Evolutionary conservation across 2,113 vertebrate genomes (phyloP).

Genomic region (Cyanistes caeruleus): DNA sequence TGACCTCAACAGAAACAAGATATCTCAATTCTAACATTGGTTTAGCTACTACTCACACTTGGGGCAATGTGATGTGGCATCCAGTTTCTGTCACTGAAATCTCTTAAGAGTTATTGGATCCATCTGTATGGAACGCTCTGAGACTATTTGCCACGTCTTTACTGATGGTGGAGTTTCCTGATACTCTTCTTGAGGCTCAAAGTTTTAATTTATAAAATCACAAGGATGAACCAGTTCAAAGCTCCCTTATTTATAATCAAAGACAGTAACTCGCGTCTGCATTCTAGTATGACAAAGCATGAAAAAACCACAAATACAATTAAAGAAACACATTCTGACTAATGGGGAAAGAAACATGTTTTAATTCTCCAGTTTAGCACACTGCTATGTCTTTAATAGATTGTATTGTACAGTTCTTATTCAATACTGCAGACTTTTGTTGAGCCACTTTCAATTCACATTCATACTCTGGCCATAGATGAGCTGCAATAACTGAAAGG

Average conservation of each 20-base stretch:
- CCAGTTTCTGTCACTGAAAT: neutral
- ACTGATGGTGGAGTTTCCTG: neutral
- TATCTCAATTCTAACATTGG: neutral
- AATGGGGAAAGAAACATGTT: neutral
- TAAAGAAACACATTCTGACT: neutral
- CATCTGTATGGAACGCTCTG: neutral
- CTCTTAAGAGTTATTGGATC: neutral
- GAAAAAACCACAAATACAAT: neutral
- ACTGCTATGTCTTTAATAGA: neutral
- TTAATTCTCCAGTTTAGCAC: neutral
- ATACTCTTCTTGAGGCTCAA: neutral
- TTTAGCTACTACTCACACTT: neutral
- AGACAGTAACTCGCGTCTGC: neutral
- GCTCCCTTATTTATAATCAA: neutral
- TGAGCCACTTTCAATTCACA: neutral
- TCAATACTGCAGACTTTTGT: neutral
- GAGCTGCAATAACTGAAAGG: neutral
- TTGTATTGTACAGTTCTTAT: neutral
- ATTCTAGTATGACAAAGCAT: neutral
- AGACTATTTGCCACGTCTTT: neutral
- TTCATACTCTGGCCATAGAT: neutral
- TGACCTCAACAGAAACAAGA: neutral
- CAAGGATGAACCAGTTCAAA: neutral
- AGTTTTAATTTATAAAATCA: neutral
- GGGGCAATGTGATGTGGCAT: neutral